phyloP scores from a whole-genome alignment of 2,888 invertebrate genomes.

The Prenolepis imparis region DNA sequence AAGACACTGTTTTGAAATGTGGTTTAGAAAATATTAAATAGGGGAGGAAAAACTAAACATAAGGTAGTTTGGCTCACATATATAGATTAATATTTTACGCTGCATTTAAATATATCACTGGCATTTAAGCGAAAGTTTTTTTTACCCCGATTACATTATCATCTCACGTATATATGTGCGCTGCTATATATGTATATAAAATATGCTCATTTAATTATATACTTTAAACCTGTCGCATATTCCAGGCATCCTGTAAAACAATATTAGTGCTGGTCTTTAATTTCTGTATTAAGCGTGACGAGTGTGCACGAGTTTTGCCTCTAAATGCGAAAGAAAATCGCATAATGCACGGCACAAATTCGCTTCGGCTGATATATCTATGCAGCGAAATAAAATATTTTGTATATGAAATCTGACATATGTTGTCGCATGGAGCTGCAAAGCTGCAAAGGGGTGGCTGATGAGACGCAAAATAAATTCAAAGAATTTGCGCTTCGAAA shows the following conservation, averaged over 20 bases:
- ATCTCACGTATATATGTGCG: slow-evolving; percentile 12
- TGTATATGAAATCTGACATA: background rate
- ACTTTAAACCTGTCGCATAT: slow-evolving; percentile 74
- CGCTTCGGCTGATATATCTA: slow-evolving; percentile 11
- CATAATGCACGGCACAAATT: slow-evolving; percentile 23
- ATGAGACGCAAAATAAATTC: slow-evolving; percentile 30
- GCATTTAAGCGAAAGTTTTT: slow-evolving; percentile 8
- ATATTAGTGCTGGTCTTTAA: slow-evolving; percentile 70
- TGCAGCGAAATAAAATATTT: slow-evolving; percentile 24
- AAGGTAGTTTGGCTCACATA: slow-evolving; percentile 31
- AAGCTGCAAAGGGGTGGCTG: slow-evolving; percentile 32
- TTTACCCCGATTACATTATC: slow-evolving; percentile 43
- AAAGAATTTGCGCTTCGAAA: slow-evolving; percentile 36
- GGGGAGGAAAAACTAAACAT: background rate
- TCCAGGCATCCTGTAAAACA: slow-evolving; percentile 76
- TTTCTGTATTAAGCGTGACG: slow-evolving; percentile 48
- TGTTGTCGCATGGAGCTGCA: slow-evolving; percentile 16
- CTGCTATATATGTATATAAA: slow-evolving; percentile 42
- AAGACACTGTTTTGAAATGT: background rate
- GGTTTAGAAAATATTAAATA: slow-evolving; percentile 10
- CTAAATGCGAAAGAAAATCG: slow-evolving; percentile 72
- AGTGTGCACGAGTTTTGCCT: slow-evolving; percentile 60
- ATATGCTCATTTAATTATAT: slow-evolving; percentile 69
- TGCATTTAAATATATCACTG: slow-evolving; percentile 17
- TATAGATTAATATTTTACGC: slow-evolving; percentile 18